Conservation (phyloP, 1,140 invertebrate genomes). For the Sarcophaga peregrina region DNA sequence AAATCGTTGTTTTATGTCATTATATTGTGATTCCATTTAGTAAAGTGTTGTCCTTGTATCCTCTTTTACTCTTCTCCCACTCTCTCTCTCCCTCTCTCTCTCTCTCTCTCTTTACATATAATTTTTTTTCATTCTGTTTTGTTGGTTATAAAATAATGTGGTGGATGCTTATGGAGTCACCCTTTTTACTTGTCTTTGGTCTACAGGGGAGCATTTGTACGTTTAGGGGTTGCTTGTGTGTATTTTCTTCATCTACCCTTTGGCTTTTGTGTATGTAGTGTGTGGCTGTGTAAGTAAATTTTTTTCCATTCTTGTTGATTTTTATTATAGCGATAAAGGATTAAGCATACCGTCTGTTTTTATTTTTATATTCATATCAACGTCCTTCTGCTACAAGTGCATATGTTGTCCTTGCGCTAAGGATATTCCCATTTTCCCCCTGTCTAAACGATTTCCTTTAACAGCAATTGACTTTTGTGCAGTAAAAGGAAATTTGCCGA, state of each 20-base stretch:
- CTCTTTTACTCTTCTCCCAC: not conserved
- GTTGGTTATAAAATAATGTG: not conserved
- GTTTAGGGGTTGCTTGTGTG: not conserved
- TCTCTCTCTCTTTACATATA: too few species aligned
- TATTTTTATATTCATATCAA: not conserved
- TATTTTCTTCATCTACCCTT: not conserved
- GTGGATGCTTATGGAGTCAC: not conserved
- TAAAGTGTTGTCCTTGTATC: constrained; percentile 4
- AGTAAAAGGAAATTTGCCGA: not conserved
- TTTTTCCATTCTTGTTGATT: constrained; percentile 28
- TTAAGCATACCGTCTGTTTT: constrained; percentile 28
- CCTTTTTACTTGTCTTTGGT: not conserved
- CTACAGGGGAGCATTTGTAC: not conserved
- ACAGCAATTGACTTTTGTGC: constrained; percentile 13
- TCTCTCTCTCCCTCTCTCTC: too few species aligned
- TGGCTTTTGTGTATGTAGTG: not conserved
- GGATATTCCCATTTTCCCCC: too few species aligned
- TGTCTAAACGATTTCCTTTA: not conserved
- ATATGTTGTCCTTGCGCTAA: constrained; percentile 21
- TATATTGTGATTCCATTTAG: constrained; percentile 18
- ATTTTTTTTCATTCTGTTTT: too few species aligned
- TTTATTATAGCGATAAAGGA: constrained; percentile 26
- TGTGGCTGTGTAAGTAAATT: not conserved
- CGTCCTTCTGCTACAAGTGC: constrained; percentile 11
- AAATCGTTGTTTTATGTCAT: not conserved